Conservation (phyloP, 2,888 invertebrate genomes). For the Pseudococcus jackbeardsleyi region DNA sequence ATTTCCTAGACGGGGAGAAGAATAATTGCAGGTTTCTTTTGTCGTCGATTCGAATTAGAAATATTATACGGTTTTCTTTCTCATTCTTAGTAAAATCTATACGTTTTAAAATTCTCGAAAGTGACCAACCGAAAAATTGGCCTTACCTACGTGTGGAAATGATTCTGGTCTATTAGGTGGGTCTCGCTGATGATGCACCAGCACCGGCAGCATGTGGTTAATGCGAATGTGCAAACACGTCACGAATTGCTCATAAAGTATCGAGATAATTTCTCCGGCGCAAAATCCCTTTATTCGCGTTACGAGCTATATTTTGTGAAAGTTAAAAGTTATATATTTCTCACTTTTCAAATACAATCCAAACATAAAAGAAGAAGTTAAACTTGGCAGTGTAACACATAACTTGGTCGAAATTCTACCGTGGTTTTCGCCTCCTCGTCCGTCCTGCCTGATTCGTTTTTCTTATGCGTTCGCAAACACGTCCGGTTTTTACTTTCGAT, state of each 20-base stretch:
- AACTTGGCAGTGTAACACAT: conserved; percentile 36
- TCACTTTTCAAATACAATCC: conserved; percentile 54
- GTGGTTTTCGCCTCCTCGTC: not conserved
- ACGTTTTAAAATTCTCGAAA: too few relatives aligned
- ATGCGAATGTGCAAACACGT: conserved; percentile 43
- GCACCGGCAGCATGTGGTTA: not conserved
- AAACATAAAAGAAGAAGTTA: conserved; percentile 50
- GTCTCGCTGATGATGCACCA: not conserved
- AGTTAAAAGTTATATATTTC: conserved; percentile 50
- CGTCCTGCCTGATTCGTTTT: not conserved
- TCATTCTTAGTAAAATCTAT: too few relatives aligned
- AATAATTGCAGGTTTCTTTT: not conserved
- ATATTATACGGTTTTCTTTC: too few relatives aligned
- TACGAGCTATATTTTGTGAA: conserved; percentile 46
- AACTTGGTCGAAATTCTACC: not conserved
- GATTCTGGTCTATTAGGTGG: too few relatives aligned
- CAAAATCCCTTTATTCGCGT: conserved; percentile 55
- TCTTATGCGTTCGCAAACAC: conserved; percentile 39
- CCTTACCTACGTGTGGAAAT: too few relatives aligned
- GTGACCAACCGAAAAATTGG: too few relatives aligned
- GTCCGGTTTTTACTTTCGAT: conserved; percentile 54
- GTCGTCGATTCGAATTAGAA: not conserved
- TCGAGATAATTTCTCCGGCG: conserved; percentile 52
- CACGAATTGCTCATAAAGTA: conserved; percentile 59
- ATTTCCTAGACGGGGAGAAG: not conserved